These are phyloP conservation scores for Muscina levida DNA, from an alignment of 2,888 invertebrate genomes.

Conservation along the genomic window DNA sequence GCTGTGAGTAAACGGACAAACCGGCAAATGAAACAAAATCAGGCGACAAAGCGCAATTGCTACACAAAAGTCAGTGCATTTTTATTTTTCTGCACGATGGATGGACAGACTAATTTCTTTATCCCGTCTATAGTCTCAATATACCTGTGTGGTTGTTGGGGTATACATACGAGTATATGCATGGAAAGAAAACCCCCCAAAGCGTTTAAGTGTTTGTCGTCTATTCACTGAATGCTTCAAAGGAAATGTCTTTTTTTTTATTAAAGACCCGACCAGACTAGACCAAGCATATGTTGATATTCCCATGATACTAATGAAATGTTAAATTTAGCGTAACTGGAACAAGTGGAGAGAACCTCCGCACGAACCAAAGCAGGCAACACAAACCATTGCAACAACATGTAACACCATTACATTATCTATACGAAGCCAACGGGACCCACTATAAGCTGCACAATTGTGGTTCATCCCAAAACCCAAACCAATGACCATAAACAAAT, in stretches of 20 bases:
- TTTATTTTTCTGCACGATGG: no score
- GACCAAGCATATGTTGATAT: slow-evolving; percentile 56
- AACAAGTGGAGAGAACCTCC: slow-evolving; percentile 63
- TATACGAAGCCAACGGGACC: no score
- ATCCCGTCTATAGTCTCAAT: slow-evolving; percentile 24
- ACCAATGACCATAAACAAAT: slow-evolving; percentile 65
- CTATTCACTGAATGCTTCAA: no score
- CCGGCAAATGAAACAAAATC: slow-evolving; percentile 41
- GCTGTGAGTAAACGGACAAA: no score
- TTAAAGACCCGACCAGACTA: neutral
- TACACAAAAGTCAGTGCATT: slow-evolving; percentile 58
- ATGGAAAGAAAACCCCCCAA: slow-evolving; percentile 33
- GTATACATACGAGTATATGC: no score
- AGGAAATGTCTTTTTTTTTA: neutral
- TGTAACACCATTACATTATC: no score
- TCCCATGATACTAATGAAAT: slow-evolving; percentile 65
- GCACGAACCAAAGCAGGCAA: slow-evolving; percentile 47
- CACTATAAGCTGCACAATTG: no score
- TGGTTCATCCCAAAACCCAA: slow-evolving; percentile 30
- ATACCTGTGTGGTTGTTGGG: no score
- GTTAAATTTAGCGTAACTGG: slow-evolving; percentile 68
- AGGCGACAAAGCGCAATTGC: slow-evolving; percentile 57
- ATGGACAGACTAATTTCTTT: slow-evolving; percentile 31
- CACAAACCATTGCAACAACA: no score
- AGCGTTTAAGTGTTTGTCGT: neutral